Evolutionary conservation across 2,113 vertebrate genomes (phyloP), one percentile per base, ranked within the genome.

Genomic region (Felis chaus): DNA sequence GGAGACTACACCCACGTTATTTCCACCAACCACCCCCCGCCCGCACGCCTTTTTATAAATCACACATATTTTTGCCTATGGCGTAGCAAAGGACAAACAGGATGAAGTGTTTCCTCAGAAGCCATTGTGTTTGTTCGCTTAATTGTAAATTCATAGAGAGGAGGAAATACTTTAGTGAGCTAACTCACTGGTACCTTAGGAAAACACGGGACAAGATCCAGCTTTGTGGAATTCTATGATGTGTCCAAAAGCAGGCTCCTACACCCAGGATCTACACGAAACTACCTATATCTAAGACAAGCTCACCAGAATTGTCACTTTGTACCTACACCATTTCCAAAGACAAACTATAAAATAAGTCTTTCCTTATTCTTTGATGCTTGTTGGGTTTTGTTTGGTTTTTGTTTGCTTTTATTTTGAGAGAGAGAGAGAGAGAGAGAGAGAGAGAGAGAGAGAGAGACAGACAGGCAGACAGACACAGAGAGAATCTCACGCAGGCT

Each of bases 101-200:
- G 66, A 91, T 89, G 61, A 39, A 13, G 41, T 14, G 23, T 48
- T 95, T 97, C 80, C 87, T 74, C 19, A 7, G 84, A 69, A 73
- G 48, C 39, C 82, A 66, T 0, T 90, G 78, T 78, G 82, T 66
- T 85, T 48, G 23, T 33, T 36, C 83, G 69, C 48, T 31, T 53
- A 21, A 89, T 10, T 80, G 48, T 57, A 65, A 71, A 91, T 71
- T 83, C 74, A 66, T 4, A 41, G 31, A 97, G 53, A 71, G 71
- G 11, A 91, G 82, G 74, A 96, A 94, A 94, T 57, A 21, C n/a
- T 61, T 81, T 3, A 16, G 48, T 50, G 80, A 91, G 53, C 61
- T 78, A 53, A 76, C 9, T 71, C 65, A 39, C 29, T n/a, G 36
- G 25, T 78, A 71, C 53, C 66, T 45, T 45, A 89, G 50, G 71